Conservation (phyloP, 1,140 invertebrate species). For the Aphaenogaster rudis region DNA sequence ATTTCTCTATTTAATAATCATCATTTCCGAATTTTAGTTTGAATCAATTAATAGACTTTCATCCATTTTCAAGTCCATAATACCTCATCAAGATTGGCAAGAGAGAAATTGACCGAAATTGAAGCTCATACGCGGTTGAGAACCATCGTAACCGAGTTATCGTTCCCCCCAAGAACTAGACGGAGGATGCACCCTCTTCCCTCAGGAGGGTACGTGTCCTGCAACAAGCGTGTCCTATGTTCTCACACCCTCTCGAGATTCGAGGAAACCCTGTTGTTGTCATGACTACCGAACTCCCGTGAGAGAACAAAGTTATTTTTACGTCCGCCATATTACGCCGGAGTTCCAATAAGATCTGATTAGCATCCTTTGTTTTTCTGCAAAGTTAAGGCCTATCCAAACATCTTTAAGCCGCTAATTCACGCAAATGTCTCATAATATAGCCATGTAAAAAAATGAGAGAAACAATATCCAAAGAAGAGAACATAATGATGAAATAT, state of each 20-base stretch:
- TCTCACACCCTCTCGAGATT: slow-evolving; percentile 75
- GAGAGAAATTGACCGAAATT: slow-evolving; percentile 4
- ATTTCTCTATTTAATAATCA: background rate
- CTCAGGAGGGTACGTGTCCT: slow-evolving; percentile 77
- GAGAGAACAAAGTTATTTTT: slow-evolving; percentile 72
- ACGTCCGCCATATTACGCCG: slow-evolving; percentile 28
- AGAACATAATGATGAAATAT: background rate
- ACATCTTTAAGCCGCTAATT: slow-evolving; percentile 16
- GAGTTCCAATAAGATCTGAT: slow-evolving; percentile 32
- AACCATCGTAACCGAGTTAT: slow-evolving; percentile 80
- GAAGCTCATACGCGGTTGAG: slow-evolving; percentile 69
- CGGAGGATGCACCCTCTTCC: slow-evolving; percentile 74
- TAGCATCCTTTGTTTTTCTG: slow-evolving; percentile 21
- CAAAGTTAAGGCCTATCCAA: background rate
- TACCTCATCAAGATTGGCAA: background rate
- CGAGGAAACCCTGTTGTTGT: slow-evolving; percentile 72
- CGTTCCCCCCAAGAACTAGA: slow-evolving; percentile 72
- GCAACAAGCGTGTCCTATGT: slow-evolving; percentile 66
- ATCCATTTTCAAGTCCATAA: background rate
- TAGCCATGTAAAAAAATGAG: background rate
- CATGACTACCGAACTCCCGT: slow-evolving; percentile 73
- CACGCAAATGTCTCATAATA: background rate
- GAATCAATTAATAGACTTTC: background rate
- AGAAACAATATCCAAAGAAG: background rate
- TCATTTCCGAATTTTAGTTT: background rate